Conservation (phyloP, 2,113 vertebrate species). For the Megaptera novaeangliae region DNA sequence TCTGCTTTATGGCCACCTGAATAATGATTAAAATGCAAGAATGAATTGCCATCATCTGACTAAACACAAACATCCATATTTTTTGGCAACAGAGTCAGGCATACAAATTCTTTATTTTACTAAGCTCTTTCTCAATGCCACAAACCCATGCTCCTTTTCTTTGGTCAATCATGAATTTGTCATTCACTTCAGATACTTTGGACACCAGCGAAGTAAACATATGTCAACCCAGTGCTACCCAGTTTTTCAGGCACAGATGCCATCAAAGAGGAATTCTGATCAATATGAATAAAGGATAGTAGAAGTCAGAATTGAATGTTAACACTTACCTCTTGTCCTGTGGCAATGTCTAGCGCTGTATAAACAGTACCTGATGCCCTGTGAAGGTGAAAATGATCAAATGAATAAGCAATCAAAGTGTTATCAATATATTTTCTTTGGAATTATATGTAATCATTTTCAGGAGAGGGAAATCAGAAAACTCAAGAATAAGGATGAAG, state of each 20-base stretch:
- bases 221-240: not conserved
- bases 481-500: not conserved
- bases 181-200: not conserved
- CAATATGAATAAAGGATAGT: constrained; percentile 12
- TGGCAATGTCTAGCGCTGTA: constrained; percentile 97
- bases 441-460: constrained; percentile 22
- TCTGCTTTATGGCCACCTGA: constrained; percentile 99
- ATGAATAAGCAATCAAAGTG: constrained; percentile 6
- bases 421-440: not conserved
- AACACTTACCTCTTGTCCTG: constrained; percentile 93
- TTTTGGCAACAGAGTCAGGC: not conserved
- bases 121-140: not conserved
- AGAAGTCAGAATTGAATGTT: not conserved
- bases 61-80: not conserved
- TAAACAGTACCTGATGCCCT: constrained; percentile 98
- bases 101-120: not conserved
- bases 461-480: not conserved
- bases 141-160: not conserved
- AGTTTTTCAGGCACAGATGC: not conserved
- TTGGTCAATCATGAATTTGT: not conserved
- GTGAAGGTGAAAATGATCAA: constrained; percentile 60
- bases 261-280: not conserved
- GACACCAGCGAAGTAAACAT: not conserved
- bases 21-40: constrained; percentile 58
- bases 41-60: not conserved